phyloP scores from a whole-genome alignment of 2,888 invertebrate species.

The Palloptera scutellata region DNA sequence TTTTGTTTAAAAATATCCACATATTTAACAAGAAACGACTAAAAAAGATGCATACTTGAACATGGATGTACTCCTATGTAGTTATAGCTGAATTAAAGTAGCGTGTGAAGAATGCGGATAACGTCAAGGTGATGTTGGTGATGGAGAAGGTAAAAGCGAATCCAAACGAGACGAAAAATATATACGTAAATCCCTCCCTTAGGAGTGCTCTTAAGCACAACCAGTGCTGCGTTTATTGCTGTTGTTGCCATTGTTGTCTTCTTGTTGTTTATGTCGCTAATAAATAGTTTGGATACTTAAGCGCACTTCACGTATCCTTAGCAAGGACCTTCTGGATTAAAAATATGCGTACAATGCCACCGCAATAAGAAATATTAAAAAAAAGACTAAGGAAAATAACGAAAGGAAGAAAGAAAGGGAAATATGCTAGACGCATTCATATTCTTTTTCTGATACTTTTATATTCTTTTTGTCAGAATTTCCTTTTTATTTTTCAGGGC shows the following conservation, averaged over 20 bases:
- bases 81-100: conserved; percentile 41
- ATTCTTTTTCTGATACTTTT: conserved; percentile 20
- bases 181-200: not conserved
- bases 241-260: not conserved
- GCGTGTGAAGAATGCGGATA: conserved; percentile 40
- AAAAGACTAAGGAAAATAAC: too few relatives aligned
- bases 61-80: too few relatives aligned
- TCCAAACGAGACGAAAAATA: conserved; percentile 20
- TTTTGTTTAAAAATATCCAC: too few relatives aligned
- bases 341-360: conserved; percentile 43
- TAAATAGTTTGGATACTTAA: conserved; percentile 27
- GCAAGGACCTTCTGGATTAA: conserved; percentile 37
- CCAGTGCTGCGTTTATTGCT: too few relatives aligned
- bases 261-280: conserved; percentile 27
- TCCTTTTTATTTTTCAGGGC: conserved; percentile 23
- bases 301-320: conserved; percentile 15
- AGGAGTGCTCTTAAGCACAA: not conserved
- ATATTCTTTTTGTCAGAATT: not conserved
- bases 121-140: conserved; percentile 27
- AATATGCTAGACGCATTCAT: conserved; percentile 40
- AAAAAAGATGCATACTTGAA: too few relatives aligned
- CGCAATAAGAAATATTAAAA: not conserved
- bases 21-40: too few relatives aligned
- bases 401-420: not conserved
- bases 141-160: not conserved